phyloP scores from a whole-genome alignment of 2,888 invertebrate genomes.

The Cantharis lateralis region DNA sequence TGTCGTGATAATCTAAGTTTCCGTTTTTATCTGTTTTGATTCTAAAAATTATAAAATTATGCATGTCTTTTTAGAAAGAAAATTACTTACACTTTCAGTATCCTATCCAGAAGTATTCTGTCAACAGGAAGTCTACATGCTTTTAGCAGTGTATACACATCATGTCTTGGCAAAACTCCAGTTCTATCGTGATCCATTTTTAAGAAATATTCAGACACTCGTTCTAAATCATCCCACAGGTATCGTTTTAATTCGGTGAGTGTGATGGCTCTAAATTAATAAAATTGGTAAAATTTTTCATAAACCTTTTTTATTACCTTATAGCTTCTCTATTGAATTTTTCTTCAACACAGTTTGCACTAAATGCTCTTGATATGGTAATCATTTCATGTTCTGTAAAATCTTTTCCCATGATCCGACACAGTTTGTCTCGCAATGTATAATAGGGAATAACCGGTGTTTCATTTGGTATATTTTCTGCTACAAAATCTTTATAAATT shows the following conservation, averaged over 20 bases:
- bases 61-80: not conserved
- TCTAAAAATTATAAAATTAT: conserved; percentile 50
- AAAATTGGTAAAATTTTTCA: not conserved
- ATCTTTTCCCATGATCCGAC: conserved; percentile 67
- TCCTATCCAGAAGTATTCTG: conserved; percentile 68
- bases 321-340: conserved; percentile 57
- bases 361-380: conserved; percentile 74
- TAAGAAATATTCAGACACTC: conserved; percentile 64
- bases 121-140: conserved; percentile 74
- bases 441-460: conserved; percentile 52
- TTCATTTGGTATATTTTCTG: conserved; percentile 64
- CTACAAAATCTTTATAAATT: conserved; percentile 77
- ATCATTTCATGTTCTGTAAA: conserved; percentile 83
- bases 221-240: conserved; percentile 72
- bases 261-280: conserved; percentile 64
- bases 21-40: conserved; percentile 68
- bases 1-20: conserved; percentile 69
- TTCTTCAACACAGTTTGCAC: conserved; percentile 62
- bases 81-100: conserved; percentile 67
- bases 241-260: conserved; percentile 73
- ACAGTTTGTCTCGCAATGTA: conserved; percentile 63
- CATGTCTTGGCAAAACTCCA: conserved; percentile 63
- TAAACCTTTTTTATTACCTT: conserved; percentile 39
- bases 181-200: conserved; percentile 62
- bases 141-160: conserved; percentile 68